A percentile compares a stretch with the other conserved stretches of the same genome.
These are phyloP conservation scores for Dryobota labecula DNA, from an alignment of 2,888 invertebrate species.

Conservation along the genomic window DNA sequence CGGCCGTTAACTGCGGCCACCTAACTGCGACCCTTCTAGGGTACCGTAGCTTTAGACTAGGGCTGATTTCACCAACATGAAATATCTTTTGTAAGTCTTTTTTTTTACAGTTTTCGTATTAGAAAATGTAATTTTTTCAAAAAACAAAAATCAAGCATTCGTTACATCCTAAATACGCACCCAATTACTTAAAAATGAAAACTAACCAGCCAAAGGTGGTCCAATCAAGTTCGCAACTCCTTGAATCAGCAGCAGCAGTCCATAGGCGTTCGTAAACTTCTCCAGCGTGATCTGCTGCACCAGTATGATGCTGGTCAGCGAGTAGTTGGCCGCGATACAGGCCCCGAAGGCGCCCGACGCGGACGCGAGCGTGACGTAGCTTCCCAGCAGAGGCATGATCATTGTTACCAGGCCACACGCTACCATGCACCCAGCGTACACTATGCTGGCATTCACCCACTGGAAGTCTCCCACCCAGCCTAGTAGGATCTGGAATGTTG, in stretches of 20 bases:
- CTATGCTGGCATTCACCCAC: constrained; percentile 93
- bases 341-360: constrained; percentile 96
- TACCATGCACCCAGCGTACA: constrained; percentile 95
- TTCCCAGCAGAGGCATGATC: constrained; percentile 91
- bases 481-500: constrained; percentile 92
- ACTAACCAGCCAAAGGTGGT: constrained; percentile 96
- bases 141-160: too few relatives aligned
- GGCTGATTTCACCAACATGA: neutral
- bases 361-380: constrained; percentile 91
- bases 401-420: constrained; percentile 93
- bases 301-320: constrained; percentile 96
- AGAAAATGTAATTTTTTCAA: too few relatives aligned
- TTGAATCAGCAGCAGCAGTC: constrained; percentile 96
- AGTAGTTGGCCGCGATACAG: constrained; percentile 97
- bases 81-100: too few relatives aligned
- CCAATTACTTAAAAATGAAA: neutral
- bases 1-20: too few relatives aligned
- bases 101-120: too few relatives aligned
- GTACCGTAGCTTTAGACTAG: too few relatives aligned
- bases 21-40: too few relatives aligned
- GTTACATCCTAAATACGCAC: neutral
- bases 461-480: constrained; percentile 97
- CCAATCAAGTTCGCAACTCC: constrained; percentile 97
- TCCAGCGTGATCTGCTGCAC: constrained; percentile 97
- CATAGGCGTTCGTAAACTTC: constrained; percentile 97